phyloP scores from a whole-genome alignment of 1,140 invertebrate species.

The Formica exsecta region DNA sequence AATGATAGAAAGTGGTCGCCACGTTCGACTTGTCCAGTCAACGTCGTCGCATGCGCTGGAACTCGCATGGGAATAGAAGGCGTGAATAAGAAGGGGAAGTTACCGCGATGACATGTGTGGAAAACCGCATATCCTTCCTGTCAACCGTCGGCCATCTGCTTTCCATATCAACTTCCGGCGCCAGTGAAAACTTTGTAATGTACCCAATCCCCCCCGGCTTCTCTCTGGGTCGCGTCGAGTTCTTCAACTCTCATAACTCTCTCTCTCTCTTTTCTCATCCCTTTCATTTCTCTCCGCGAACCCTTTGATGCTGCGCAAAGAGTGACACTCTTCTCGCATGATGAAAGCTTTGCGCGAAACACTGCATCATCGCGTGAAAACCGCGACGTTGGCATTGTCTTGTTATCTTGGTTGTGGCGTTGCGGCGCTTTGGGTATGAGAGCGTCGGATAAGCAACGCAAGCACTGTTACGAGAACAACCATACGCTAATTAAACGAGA shows the following conservation, averaged over 20 bases:
- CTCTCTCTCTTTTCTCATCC: neutral
- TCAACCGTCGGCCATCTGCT: slow-evolving; percentile 76
- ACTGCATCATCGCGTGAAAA: neutral
- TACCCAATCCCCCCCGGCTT: slow-evolving; percentile 1
- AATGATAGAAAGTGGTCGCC: slow-evolving; percentile 43
- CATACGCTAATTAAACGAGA: slow-evolving; percentile 10
- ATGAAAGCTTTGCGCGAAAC: neutral
- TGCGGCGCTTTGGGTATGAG: neutral
- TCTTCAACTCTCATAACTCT: slow-evolving; percentile 11
- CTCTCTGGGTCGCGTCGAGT: slow-evolving; percentile 15
- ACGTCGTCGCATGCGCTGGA: slow-evolving; percentile 3
- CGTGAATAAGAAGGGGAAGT: neutral
- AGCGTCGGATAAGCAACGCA: neutral
- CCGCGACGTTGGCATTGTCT: slow-evolving; percentile 11
- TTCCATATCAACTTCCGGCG: slow-evolving; percentile 65
- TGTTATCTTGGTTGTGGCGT: neutral
- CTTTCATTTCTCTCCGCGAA: neutral
- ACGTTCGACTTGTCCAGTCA: neutral
- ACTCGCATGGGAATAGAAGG: slow-evolving; percentile 9
- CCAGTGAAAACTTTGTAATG: slow-evolving; percentile 35
- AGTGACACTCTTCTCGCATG: slow-evolving; percentile 10
- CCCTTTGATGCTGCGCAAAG: slow-evolving; percentile 18
- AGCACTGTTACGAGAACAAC: neutral
- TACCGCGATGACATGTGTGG: slow-evolving; percentile 71
- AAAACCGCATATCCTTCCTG: slow-evolving; percentile 81